phyloP scores from a whole-genome alignment of 2,888 invertebrate genomes.

The Diarsia dahlii region DNA sequence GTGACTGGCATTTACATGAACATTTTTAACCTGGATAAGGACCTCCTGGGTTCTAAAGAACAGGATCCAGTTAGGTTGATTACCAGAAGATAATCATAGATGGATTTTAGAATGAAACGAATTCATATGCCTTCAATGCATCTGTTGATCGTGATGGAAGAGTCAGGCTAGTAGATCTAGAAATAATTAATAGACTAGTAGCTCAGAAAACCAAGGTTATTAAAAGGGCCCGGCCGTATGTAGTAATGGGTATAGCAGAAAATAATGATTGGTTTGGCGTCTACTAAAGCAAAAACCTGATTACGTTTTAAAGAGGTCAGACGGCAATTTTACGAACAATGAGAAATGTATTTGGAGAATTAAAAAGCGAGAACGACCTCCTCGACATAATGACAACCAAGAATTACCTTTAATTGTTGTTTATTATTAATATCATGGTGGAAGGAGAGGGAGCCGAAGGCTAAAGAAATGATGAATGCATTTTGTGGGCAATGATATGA shows the following conservation, averaged over 20 bases:
- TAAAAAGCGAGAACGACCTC: neutral
- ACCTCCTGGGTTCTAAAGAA: neutral
- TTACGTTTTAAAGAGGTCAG: slow-evolving; percentile 31
- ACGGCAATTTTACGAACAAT: neutral
- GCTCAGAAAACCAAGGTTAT: neutral
- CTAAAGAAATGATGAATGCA: neutral
- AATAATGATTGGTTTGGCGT: neutral
- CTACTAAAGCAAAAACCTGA: slow-evolving; percentile 29
- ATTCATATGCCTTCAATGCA: neutral
- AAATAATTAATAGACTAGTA: neutral
- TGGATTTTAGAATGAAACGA: neutral
- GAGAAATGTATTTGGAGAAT: neutral
- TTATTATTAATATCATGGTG: neutral
- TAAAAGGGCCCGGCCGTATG: neutral
- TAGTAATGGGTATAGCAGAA: neutral
- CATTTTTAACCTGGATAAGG: slow-evolving; percentile 3
- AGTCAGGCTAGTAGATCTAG: neutral
- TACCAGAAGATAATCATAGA: neutral
- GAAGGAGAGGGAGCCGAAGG: neutral
- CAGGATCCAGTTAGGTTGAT: neutral
- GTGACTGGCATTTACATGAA: slow-evolving; percentile 44
- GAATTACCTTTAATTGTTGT: neutral
- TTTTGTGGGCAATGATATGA: neutral
- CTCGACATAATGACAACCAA: neutral
- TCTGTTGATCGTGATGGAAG: neutral